These are phyloP conservation scores for Papilio glaucus DNA, from an alignment of 1,140 invertebrate species.

Conservation along the genomic window DNA sequence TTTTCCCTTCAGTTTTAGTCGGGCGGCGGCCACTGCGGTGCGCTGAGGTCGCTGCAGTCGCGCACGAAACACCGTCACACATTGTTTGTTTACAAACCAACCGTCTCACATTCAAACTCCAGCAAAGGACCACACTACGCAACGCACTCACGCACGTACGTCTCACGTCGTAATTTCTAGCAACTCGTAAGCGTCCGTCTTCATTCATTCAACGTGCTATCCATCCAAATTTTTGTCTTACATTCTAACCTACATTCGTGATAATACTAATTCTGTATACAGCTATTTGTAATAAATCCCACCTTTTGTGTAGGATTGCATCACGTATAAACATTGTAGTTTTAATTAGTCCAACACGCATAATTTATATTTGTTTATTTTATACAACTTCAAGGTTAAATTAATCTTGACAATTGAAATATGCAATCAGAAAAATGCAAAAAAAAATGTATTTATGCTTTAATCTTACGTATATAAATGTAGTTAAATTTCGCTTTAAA, in stretches of 20 bases:
- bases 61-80: conserved; percentile 43
- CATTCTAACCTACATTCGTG: conserved; percentile 57
- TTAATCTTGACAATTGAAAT: no score
- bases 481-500: not conserved
- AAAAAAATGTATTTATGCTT: not conserved
- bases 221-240: conserved; percentile 38
- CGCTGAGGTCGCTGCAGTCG: conserved; percentile 49
- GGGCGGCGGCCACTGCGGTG: conserved; percentile 63
- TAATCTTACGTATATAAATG: not conserved
- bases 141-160: conserved; percentile 69
- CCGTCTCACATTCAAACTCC: conserved; percentile 55
- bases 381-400: no score
- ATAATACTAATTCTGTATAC: conserved; percentile 44
- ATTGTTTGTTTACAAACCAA: conserved; percentile 71
- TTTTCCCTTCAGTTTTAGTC: conserved; percentile 55
- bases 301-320: not conserved
- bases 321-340: not conserved
- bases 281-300: conserved; percentile 10
- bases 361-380: not conserved
- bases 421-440: not conserved
- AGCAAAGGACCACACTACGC: conserved; percentile 63
- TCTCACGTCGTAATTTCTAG: conserved; percentile 41
- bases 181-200: not conserved
- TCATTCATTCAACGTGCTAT: conserved; percentile 10
- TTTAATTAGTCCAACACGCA: not conserved